Base-by-base conservation (phyloP, 2,888 invertebrate species). In the Torymus aiolomorphi region DNA sequence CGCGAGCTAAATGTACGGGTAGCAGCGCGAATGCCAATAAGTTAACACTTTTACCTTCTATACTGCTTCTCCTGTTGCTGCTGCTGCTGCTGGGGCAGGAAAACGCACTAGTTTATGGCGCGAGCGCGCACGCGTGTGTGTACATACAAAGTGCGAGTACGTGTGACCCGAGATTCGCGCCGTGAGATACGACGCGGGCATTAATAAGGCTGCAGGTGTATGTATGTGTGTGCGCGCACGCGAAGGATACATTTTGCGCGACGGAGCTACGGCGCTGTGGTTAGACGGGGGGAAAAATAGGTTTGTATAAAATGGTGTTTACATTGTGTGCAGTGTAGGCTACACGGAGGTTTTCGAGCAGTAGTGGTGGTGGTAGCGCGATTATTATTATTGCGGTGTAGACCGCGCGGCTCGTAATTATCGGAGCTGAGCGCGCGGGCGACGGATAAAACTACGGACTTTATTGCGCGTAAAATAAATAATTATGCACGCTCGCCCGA, bases 141-240 rank as follows among this genome's bases (percentile, higher is more conserved):
- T 42, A 42, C 42, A 8, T 42, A 42, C 42, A 42, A 42, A 42
- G 42, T 42, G 42, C 42, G 42, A 42, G 42, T 42, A 42, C 42
- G 42, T 67, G 42, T 57, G 74, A 79, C 63, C 74, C 18, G 78
- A 78, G 78, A 78, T 78, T 63, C 78, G 18, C 52, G 20, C 62
- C 31, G 20, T 62, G 16, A 78, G 78, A 78, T 78, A 78, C 69
- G 73, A 69, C 8, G 10, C 56, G 51, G 31, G 74, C 69, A 78
- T 78, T 78, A 78, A 78, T 78, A 78, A 74, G 69, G 73, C n/a
- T n/a, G n/a, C 78, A 78, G 78, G 78, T 78, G 78, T 59, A 12
- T 56, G 18, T 59, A 11, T 66, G n/a, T 13, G 4, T 18, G 18
- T 20, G 8, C 12, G 2, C 24, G 20, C 20, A 13, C 20, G 5